Evolutionary conservation across 2,797 vertebrate genomes (phyloP).

Genomic region (Pantherophis vulpinus): DNA sequence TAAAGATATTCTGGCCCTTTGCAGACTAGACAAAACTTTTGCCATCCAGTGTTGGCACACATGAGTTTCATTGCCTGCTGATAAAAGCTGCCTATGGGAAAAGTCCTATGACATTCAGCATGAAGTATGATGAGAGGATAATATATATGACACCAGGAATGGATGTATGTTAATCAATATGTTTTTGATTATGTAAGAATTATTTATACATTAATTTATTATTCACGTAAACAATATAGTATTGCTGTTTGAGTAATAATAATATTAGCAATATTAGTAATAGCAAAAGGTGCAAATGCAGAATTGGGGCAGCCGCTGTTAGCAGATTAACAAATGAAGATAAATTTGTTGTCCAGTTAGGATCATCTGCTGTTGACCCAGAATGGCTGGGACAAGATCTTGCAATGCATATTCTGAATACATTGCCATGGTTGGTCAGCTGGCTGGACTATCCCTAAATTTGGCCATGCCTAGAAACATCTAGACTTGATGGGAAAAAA

Average conservation of each 20-base stretch:
- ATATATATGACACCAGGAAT: too few species aligned
- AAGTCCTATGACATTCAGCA: background rate
- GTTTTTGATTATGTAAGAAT: background rate
- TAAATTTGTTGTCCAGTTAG: background rate
- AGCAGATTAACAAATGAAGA: background rate
- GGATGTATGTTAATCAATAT: background rate
- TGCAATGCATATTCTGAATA: too few species aligned
- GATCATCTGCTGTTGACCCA: background rate
- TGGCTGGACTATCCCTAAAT: background rate
- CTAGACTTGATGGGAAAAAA: background rate
- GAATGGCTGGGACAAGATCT: too few species aligned
- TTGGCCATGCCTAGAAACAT: background rate
- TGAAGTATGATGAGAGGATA: background rate
- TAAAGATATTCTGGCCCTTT: background rate
- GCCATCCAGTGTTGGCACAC: background rate
- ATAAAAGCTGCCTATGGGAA: background rate
- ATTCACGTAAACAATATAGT: background rate
- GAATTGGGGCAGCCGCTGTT: background rate
- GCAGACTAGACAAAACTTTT: background rate
- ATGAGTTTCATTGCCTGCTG: background rate
- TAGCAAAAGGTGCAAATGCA: background rate
- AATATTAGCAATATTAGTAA: background rate
- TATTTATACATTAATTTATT: background rate
- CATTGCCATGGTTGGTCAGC: background rate
- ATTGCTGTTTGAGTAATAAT: background rate